phyloP scores from a whole-genome alignment of 23 tunicate genomes.

The Ciona savignyi region DNA sequence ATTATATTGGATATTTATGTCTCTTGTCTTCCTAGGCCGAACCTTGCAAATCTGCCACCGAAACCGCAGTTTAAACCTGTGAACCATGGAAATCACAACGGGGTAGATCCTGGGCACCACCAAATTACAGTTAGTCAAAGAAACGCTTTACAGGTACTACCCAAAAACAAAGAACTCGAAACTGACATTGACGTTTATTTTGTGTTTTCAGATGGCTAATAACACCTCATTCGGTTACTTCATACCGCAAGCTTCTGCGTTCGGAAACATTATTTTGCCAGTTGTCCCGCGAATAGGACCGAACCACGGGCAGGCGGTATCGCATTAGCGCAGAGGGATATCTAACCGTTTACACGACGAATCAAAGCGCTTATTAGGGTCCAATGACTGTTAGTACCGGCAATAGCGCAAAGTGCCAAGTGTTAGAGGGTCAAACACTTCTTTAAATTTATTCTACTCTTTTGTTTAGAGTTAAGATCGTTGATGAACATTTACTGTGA shows the following conservation, averaged over 20 bases:
- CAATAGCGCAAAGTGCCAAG: no score
- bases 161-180: neutral
- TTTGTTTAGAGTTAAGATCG: no score
- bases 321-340: no score
- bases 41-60: neutral
- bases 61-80: slow-evolving; percentile 2
- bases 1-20: no score
- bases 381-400: no score
- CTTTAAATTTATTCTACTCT: no score
- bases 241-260: slow-evolving; percentile 65
- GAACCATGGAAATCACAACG: neutral
- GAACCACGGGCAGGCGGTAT: no score
- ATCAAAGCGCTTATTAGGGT: no score
- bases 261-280: slow-evolving; percentile 70
- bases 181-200: neutral
- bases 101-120: slow-evolving; percentile 4
- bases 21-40: slow-evolving; percentile 2
- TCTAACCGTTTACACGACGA: no score
- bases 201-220: slow-evolving; percentile 23
- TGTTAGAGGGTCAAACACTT: no score
- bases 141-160: slow-evolving; percentile 26
- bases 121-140: slow-evolving; percentile 25
- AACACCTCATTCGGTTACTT: slow-evolving; percentile 61
- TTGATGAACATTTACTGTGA: no score
- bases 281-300: slow-evolving; percentile 66